Evolutionary conservation across 2,113 vertebrate genomes (phyloP).

Genomic region (Synchiropus splendidus): DNA sequence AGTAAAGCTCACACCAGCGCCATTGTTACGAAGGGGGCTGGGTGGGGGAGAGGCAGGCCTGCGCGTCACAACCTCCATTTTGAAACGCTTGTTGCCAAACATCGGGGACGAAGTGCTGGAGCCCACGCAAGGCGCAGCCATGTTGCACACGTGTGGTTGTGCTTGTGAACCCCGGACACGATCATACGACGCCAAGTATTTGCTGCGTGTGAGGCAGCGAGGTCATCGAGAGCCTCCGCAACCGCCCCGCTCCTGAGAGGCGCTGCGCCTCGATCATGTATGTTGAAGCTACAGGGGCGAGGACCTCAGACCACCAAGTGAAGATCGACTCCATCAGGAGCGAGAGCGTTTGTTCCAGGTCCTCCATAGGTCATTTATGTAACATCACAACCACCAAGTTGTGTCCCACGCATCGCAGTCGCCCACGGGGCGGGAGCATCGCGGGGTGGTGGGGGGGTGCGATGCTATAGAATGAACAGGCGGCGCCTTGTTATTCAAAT

Average conservation of each 20-base stretch:
- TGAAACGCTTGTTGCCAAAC: conserved; percentile 19
- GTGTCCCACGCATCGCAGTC: conserved; percentile 13
- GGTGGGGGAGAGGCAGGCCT: conserved; percentile 10
- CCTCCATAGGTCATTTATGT: conserved; percentile 30
- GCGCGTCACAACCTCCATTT: conserved; percentile 38
- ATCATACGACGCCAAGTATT: no score
- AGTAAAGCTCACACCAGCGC: no score
- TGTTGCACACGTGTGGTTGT: no score
- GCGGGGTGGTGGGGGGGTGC: not conserved
- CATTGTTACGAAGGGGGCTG: not conserved
- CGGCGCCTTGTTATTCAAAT: conserved; percentile 22
- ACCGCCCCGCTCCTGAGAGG: no score
- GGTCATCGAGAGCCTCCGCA: no score
- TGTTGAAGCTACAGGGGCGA: no score
- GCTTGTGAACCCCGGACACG: no score
- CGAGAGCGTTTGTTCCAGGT: conserved; percentile 18
- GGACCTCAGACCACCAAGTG: no score
- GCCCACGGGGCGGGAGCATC: conserved; percentile 8
- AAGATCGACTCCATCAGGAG: conserved; percentile 4
- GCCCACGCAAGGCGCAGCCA: no score
- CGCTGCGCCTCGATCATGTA: no score
- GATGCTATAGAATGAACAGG: conserved; percentile 6
- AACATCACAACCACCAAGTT: conserved; percentile 25
- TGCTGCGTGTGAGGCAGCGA: no score
- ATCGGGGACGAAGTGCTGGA: conserved; percentile 6